Evolutionary conservation across 2,113 vertebrate species (phyloP), one percentile per base, ranked within the genome.

Genomic region (Nannobrachium achirus): DNA sequence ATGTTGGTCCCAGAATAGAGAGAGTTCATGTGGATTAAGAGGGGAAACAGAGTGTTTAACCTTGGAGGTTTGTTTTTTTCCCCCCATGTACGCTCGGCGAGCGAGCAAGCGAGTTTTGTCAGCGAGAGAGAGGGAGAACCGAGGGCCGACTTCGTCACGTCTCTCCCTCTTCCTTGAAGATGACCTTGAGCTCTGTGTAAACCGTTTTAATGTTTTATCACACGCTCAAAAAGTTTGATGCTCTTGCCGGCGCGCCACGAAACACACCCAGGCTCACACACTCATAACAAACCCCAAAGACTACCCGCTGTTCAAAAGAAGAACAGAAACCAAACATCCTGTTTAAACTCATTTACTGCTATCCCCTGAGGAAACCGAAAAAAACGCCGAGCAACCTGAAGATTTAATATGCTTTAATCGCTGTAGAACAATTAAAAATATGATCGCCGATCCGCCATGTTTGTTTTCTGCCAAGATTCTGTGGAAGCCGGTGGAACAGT

Each of bases 111-210:
- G 55, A 46, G 65, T 3, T 18, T 70, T 2, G 71, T 45, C 4
- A 60, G 58, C 10, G 13, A 78, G 69, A 82, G n/a, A n/a, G n/a
- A n/a, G n/a, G n/a, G n/a, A n/a, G n/a, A 5, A 72, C 72, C 65
- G 11, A 80, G 56, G 44, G 20, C 64, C 64, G 4, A 42, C 72
- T 83, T 82, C 65, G 60, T 79, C 2, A 3, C 50, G 18, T 59
- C 62, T 63, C n/a, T n/a, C n/a, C n/a, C n/a, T 69, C 63, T 40
- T 73, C n/a, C 86, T 82, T 83, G 78, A 83, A 82, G 60, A 77
- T 60, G 75, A 87, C 85, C 81, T 90, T 86, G 83, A 39, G 67
- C 72, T 79, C 20, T 46, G 82, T 76, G 78, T 76, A 71, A 77
- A 83, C 56, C 66, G 71, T 10, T 11, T 20, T 7, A 78, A 80